Evolutionary conservation across 2,888 invertebrate genomes (phyloP), one percentile per base, ranked within the genome.

Genomic region (Phortica magna): DNA sequence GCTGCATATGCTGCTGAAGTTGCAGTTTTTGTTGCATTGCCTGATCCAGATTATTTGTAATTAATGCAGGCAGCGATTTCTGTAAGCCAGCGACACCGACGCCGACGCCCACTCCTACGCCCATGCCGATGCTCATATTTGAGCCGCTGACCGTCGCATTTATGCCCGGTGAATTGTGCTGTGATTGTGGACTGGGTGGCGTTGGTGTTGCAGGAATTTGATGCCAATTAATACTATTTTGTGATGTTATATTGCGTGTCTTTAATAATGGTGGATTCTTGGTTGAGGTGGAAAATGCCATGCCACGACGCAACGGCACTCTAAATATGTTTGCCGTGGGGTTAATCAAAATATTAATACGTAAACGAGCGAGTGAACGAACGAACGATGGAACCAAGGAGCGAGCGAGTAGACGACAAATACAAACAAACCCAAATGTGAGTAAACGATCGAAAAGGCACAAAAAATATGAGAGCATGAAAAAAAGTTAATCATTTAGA

Each of bases 241-340:
- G 92, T 79, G 94, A 94, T 85, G 93, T 94, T 68, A 96, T 94
- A 89, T 96, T 95, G 72, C 96, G 94, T 84, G 96, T 96, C 91
- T 97, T 97, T 73, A 95, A 93, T 74, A 97, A 93, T 9, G 96
- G 97, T 77, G 97, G 97, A 91, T 96, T 95, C 89, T 96, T 95
- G 77, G 94, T 94, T 0, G 95, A 94, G 84, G 95, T 94, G 22
- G 95, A 95, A 88, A 96, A 95, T 57, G 95, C 95, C 88, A 95
- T 91, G 31, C 95, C 95, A 76, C 95, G 93, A 83, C 94, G 93
- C 75, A 95, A 88, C 74, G 95, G 95, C 72, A 93, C 95, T 88
- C 95, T 94, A 88, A 68, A 17, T 71, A 22, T 68, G 42, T 42
- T 42, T 67, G 42, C 7, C 17, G 41, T 42, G 6, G 6, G 17